Conservation (phyloP, 2,888 invertebrate genomes). For the Psylliodes chrysocephalus region DNA sequence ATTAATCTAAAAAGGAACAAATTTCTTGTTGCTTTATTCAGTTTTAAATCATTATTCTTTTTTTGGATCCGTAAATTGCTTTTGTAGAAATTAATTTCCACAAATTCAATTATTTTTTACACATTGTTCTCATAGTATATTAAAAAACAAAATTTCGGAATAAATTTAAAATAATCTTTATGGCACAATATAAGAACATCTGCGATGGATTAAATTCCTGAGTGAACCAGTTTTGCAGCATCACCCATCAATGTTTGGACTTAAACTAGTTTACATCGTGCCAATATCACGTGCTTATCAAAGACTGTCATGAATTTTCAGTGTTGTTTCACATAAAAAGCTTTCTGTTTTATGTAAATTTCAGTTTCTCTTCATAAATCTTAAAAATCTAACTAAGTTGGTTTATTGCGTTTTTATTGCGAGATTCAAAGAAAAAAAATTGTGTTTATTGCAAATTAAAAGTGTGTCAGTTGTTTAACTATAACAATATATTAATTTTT, state of each 20-base stretch:
- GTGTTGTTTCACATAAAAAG: constrained; percentile 9
- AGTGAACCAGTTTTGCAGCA: constrained; percentile 49
- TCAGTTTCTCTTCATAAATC: constrained; percentile 33
- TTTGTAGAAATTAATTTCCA: too few species aligned
- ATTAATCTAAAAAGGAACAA: too few species aligned
- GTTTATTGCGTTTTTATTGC: too few species aligned
- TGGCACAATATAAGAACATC: constrained; percentile 40
- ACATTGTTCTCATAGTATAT: too few species aligned
- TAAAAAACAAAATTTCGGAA: constrained; percentile 9
- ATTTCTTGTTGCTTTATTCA: too few species aligned
- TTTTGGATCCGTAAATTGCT: too few species aligned
- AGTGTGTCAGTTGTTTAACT: too few species aligned
- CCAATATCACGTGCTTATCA: constrained; percentile 39
- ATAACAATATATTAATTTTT: too few species aligned
- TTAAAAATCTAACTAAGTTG: constrained; percentile 2
- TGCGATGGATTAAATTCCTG: constrained; percentile 45
- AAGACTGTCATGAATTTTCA: constrained; percentile 37
- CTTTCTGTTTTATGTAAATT: constrained; percentile 43
- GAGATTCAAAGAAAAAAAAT: too few species aligned
- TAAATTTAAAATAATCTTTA: constrained; percentile 33
- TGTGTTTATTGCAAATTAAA: too few species aligned
- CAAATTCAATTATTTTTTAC: too few species aligned
- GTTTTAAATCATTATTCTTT: too few species aligned
- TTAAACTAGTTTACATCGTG: constrained; percentile 49
- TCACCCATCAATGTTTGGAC: constrained; percentile 46